Evolutionary conservation across 2,797 vertebrate species (phyloP).

Genomic region (Galago senegalensis): DNA sequence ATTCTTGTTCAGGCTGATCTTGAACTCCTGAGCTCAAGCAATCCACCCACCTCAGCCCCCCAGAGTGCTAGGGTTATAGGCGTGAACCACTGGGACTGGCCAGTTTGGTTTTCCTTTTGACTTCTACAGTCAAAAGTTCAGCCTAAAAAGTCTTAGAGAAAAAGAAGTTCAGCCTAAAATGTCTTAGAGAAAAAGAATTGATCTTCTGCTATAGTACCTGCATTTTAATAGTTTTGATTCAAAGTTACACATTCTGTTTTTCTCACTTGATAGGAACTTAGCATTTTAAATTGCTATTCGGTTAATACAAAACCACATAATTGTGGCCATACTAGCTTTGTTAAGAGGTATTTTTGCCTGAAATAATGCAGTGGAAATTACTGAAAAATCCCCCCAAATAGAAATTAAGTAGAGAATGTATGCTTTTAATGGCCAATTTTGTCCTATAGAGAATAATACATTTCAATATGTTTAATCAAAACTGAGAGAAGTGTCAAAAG

Average conservation of each 20-base stretch:
- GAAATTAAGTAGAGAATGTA: not conserved
- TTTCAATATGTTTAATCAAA: conserved; percentile 34
- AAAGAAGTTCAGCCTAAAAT: conserved; percentile 21
- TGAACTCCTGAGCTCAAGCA: too few relatives aligned
- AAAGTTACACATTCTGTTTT: not conserved
- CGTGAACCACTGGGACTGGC: too few relatives aligned
- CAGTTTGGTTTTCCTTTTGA: conserved; percentile 1
- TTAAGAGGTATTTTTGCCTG: conserved; percentile 17
- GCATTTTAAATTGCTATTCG: conserved; percentile 31
- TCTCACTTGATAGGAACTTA: conserved; percentile 10
- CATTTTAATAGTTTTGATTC: conserved; percentile 38
- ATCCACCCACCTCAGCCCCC: too few relatives aligned
- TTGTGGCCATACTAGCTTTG: not conserved
- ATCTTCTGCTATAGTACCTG: not conserved
- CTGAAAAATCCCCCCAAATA: conserved; percentile 45
- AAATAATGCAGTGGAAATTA: conserved; percentile 52
- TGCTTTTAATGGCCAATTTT: conserved; percentile 13
- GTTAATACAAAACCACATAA: not conserved
- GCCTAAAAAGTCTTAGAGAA: not conserved
- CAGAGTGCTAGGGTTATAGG: too few relatives aligned
- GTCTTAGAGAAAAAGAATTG: not conserved
- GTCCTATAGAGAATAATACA: not conserved
- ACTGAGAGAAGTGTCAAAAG: not conserved
- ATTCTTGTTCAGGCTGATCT: too few relatives aligned
- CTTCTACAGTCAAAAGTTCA: conserved; percentile 52